Percentiles rank a stretch among this genome's conserved stretches.
These are phyloP conservation scores for Anguilla obscura DNA, from an alignment of 2,797 vertebrate genomes.

Conservation along the genomic window DNA sequence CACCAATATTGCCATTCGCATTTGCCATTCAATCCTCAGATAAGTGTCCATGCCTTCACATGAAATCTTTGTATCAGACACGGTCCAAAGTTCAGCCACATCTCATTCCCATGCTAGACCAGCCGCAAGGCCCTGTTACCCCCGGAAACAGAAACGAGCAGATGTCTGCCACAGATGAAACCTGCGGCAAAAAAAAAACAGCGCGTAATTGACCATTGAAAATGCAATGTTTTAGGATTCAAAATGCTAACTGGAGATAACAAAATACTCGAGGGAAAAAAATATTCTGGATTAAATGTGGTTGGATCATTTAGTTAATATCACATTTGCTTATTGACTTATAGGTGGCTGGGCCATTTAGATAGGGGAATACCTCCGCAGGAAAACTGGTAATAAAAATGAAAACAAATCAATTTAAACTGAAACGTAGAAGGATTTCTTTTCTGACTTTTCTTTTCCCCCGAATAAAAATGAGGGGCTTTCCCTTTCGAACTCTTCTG, in stretches of 20 bases:
- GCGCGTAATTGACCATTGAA: conserved; percentile 32
- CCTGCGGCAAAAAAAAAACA: not conserved
- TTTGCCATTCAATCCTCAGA: not conserved
- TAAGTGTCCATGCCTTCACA: conserved; percentile 20
- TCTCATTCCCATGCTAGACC: not conserved
- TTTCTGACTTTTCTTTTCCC: not conserved
- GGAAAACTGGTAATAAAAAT: not conserved
- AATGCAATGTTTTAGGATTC: conserved; percentile 34
- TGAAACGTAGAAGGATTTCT: not conserved
- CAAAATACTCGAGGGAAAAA: conserved; percentile 8
- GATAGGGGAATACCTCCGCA: not conserved
- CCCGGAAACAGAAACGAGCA: conserved; percentile 8
- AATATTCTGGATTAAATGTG: not conserved
- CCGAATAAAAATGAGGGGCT: not conserved
- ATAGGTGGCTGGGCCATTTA: not conserved
- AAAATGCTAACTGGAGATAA: conserved; percentile 24
- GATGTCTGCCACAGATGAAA: conserved; percentile 19
- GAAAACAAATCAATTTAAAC: not conserved
- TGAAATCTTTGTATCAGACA: conserved; percentile 4
- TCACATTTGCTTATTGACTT: not conserved
- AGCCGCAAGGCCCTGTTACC: not conserved
- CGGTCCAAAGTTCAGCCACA: not conserved
- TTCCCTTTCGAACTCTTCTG: not conserved
- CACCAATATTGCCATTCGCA: conserved; percentile 18
- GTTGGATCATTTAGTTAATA: conserved; percentile 12